Conservation (phyloP, 2,113 vertebrate species). For the Apus apus region DNA sequence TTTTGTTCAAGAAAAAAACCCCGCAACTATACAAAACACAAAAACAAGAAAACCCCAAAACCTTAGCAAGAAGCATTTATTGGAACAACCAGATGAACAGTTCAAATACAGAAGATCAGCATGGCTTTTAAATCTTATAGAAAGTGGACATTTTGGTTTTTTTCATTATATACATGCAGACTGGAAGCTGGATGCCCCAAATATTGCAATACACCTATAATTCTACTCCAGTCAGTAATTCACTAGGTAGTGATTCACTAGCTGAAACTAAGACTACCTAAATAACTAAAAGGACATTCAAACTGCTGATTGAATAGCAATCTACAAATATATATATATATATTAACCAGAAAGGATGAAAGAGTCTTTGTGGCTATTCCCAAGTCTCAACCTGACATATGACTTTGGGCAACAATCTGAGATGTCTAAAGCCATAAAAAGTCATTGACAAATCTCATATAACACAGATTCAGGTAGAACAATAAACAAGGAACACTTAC, state of each 20-base stretch:
- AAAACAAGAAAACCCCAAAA: neutral
- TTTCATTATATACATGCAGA: neutral
- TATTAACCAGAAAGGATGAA: neutral
- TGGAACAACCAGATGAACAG: neutral
- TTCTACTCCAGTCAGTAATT: neutral
- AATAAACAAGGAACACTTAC: neutral
- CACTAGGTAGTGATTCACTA: neutral
- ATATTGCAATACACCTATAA: neutral
- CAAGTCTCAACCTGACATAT: neutral
- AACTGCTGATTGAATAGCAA: neutral
- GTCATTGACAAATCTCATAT: neutral
- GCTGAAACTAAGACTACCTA: neutral
- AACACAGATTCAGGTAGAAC: neutral
- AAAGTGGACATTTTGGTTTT: neutral
- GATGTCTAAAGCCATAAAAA: neutral
- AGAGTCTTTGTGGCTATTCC: neutral
- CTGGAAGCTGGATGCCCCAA: neutral
- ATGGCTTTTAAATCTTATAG: neutral
- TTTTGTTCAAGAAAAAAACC: neutral
- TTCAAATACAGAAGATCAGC: neutral
- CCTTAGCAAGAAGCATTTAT: neutral
- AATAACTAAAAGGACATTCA: neutral
- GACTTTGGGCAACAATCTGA: neutral
- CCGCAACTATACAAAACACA: neutral
- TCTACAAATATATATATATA: too few relatives aligned